Conservation (phyloP, 2,113 vertebrate genomes). For the Ammospiza nelsoni region DNA sequence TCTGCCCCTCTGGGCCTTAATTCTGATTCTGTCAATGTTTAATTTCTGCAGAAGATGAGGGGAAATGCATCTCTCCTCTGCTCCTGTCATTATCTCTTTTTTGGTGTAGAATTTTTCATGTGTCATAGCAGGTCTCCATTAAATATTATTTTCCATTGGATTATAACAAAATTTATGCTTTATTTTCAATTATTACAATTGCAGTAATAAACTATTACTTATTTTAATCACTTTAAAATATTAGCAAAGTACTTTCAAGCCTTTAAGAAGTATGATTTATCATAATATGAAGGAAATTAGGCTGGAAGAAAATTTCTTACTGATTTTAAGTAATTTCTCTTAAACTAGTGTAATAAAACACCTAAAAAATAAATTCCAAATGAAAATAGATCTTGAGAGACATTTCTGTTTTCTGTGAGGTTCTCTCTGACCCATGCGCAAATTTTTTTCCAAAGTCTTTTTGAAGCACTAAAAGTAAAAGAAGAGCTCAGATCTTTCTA, state of each 20-base stretch:
- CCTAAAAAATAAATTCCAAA: not conserved
- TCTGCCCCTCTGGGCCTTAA: not conserved
- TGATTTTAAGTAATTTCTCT: not conserved
- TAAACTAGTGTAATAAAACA: not conserved
- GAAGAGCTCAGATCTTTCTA: not conserved
- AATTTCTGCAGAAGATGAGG: not conserved
- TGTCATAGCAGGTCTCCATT: not conserved
- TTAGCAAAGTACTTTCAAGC: not conserved
- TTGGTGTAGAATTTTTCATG: not conserved
- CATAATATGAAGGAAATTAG: not conserved
- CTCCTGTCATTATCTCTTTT: not conserved
- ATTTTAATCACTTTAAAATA: not conserved
- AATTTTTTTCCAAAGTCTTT: not conserved
- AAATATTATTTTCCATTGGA: not conserved
- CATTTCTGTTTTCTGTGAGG: not conserved
- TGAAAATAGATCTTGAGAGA: not conserved
- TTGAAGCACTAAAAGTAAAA: not conserved
- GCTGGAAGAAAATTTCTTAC: not conserved
- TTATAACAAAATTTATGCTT: not conserved
- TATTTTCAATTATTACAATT: not conserved
- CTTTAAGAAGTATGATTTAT: not conserved
- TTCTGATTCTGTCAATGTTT: not conserved
- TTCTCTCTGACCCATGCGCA: not conserved
- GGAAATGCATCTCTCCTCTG: not conserved
- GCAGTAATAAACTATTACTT: not conserved